A percentile compares a stretch with the other conserved stretches of the same genome.
Evolutionary conservation across 2,113 vertebrate species (phyloP).

Genomic region (Epinephelus fuscoguttatus): DNA sequence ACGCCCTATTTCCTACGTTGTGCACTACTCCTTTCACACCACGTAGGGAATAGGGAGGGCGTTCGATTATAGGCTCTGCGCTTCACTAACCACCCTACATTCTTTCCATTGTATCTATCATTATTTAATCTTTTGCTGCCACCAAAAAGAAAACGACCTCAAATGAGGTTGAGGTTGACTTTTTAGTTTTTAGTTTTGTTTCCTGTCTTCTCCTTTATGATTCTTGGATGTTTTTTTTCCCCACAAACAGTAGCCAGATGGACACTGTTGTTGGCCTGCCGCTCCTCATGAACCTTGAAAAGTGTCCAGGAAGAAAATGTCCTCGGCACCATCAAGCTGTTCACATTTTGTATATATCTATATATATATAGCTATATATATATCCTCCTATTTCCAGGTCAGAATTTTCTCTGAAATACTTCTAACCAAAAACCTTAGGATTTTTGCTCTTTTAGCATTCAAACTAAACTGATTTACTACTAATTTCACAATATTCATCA

Average conservation of each 20-base stretch:
- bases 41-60: slow-evolving; percentile 56
- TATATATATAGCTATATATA: slow-evolving; percentile 53
- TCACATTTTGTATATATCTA: slow-evolving; percentile 57
- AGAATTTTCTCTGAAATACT: slow-evolving; percentile 92
- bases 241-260: slow-evolving; percentile 61
- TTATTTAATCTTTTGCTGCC: slow-evolving; percentile 87
- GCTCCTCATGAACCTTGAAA: slow-evolving; percentile 55
- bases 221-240: slow-evolving; percentile 55
- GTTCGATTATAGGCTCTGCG: slow-evolving; percentile 42
- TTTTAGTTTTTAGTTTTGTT: slow-evolving; percentile 47
- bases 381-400: slow-evolving; percentile 82
- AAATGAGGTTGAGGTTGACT: slow-evolving; percentile 64
- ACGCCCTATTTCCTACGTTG: slow-evolving; percentile 51
- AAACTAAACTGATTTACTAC: slow-evolving; percentile 82
- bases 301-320: slow-evolving; percentile 57
- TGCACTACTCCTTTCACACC: slow-evolving; percentile 66
- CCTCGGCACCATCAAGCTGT: slow-evolving; percentile 50
- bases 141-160: slow-evolving; percentile 84
- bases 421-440: slow-evolving; percentile 94
- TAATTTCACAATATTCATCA: slow-evolving; percentile 77
- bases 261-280: slow-evolving; percentile 64
- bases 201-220: slow-evolving; percentile 37
- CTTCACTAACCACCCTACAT: slow-evolving; percentile 66
- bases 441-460: slow-evolving; percentile 70
- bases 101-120: slow-evolving; percentile 69